Evolutionary conservation across 64 coral and sea anemone species (phyloP).

Genomic region (Dendrophyllia cribrosa): DNA sequence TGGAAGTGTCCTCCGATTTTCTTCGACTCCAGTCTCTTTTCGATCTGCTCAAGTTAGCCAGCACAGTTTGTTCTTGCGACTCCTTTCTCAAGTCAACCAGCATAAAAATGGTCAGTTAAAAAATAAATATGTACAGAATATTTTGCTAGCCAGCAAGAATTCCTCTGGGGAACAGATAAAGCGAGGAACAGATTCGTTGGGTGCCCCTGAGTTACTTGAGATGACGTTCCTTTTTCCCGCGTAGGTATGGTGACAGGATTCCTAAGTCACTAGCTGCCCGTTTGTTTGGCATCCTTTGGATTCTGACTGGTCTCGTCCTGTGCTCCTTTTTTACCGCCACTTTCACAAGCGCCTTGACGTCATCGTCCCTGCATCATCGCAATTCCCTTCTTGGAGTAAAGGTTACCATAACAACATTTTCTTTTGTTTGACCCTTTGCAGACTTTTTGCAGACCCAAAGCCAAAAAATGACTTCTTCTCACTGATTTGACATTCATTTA

Average conservation of each 20-base stretch:
- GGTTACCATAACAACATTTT: neutral
- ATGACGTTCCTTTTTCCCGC: no score
- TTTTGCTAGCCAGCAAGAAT: no score
- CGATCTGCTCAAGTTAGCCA: no score
- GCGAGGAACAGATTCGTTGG: no score
- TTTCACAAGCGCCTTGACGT: conserved; percentile 10
- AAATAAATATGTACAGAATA: no score
- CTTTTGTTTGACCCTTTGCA: neutral
- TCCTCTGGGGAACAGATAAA: no score
- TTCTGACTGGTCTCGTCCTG: neutral
- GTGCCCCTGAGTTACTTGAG: no score
- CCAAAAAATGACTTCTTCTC: neutral
- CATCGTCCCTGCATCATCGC: neutral
- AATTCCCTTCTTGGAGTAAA: neutral
- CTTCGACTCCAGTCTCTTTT: no score
- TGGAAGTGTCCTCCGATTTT: no score
- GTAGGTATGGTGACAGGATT: neutral
- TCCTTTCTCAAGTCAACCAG: no score
- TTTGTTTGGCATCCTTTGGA: conserved; percentile 20
- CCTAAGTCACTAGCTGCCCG: neutral
- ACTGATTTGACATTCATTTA: neutral
- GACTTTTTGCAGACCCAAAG: neutral
- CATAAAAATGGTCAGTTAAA: no score
- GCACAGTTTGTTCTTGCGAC: no score
- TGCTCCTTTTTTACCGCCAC: conserved; percentile 9